These are phyloP conservation scores for Idaea straminata DNA, from an alignment of 2,888 invertebrate genomes.

Conservation along the genomic window DNA sequence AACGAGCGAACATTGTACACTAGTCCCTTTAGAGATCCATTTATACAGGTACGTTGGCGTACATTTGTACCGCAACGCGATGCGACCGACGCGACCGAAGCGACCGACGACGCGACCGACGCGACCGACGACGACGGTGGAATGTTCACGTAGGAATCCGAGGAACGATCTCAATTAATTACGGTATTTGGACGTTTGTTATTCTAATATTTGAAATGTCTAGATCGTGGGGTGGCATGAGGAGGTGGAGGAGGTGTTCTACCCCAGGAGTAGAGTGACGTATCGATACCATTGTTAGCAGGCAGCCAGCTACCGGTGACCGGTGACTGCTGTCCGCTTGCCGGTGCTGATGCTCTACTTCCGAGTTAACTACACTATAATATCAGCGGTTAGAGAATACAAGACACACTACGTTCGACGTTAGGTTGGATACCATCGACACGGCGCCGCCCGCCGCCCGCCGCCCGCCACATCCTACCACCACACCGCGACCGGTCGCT, in stretches of 20 bases:
- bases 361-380: background rate
- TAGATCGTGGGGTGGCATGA: slow-evolving; percentile 41
- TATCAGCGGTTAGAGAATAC: background rate
- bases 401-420: background rate
- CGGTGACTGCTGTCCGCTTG: slow-evolving; percentile 7
- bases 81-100: slow-evolving; percentile 24
- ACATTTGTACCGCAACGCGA: too few relatives aligned
- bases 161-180: slow-evolving; percentile 56
- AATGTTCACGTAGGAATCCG: slow-evolving; percentile 44
- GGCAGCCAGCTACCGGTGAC: slow-evolving; percentile 33
- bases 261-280: too few relatives aligned
- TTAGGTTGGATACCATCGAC: background rate
- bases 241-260: slow-evolving; percentile 13
- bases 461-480: slow-evolving; percentile 9
- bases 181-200: slow-evolving; percentile 51
- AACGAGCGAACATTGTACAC: slow-evolving; percentile 40
- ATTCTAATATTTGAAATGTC: slow-evolving; percentile 51
- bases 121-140: slow-evolving; percentile 32
- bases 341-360: background rate
- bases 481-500: slow-evolving; percentile 12
- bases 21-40: slow-evolving; percentile 24
- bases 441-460: background rate
- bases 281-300: slow-evolving; percentile 43
- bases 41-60: too few relatives aligned
- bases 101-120: slow-evolving; percentile 26